Percentiles rank a stretch among this genome's conserved stretches.
Conservation (phyloP, 2,797 vertebrate species). For the Schizothorax lantsangensis region DNA sequence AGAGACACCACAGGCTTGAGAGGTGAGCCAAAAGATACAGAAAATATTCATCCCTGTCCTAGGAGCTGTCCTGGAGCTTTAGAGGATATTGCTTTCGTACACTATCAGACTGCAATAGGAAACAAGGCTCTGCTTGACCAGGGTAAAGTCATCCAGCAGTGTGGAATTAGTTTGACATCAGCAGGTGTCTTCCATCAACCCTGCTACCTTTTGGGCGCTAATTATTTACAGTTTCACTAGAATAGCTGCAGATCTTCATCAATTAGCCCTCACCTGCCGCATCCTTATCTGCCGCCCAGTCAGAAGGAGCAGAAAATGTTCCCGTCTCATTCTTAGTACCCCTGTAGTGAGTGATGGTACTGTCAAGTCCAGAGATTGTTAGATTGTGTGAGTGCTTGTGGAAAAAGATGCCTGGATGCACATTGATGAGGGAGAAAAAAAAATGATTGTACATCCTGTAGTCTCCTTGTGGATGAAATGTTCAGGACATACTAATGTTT, state of each 20-base stretch:
- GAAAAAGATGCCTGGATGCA: conserved; percentile 16
- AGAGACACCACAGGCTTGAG: conserved; percentile 1
- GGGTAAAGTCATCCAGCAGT: conserved; percentile 16
- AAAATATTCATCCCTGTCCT: conserved; percentile 15
- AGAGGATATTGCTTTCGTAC: conserved; percentile 28
- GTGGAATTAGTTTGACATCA: conserved; percentile 56
- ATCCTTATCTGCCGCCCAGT: conserved; percentile 38
- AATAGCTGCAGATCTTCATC: conserved; percentile 43
- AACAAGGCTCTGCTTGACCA: conserved; percentile 25
- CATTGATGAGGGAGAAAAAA: not conserved
- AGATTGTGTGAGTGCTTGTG: conserved; percentile 37
- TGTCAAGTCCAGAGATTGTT: conserved; percentile 47
- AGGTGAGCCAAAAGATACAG: conserved; percentile 28
- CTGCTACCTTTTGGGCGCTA: conserved; percentile 43
- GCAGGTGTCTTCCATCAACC: conserved; percentile 41
- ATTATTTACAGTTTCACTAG: conserved; percentile 57
- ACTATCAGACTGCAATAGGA: conserved; percentile 12
- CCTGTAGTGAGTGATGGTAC: conserved; percentile 63
- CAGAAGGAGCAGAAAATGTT: conserved; percentile 32
- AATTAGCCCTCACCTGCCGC: conserved; percentile 23
- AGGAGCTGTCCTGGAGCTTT: conserved; percentile 9
- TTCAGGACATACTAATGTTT: not conserved
- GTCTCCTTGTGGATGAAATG: not conserved
- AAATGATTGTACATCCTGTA: not conserved
- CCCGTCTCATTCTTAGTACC: conserved; percentile 37